These are phyloP conservation scores for Drosophila oshimai DNA, from an alignment of 1,140 invertebrate species.

Conservation along the genomic window DNA sequence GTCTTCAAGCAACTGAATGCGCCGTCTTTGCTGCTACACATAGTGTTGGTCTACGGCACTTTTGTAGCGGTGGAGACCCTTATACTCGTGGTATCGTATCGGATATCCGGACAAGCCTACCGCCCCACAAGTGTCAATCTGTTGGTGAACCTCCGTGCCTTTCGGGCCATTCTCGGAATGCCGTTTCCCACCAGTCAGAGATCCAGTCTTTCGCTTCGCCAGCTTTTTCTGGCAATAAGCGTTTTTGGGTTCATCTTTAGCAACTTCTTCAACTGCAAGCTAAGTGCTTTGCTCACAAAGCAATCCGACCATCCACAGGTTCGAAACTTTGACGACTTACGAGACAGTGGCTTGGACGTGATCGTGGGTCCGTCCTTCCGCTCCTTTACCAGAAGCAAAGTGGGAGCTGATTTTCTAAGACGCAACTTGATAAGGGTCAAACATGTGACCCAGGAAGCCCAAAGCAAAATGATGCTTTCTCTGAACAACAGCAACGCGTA, in stretches of 20 bases:
- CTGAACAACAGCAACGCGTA: neutral
- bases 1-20: too few species aligned
- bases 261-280: neutral
- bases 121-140: neutral
- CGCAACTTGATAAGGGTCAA: neutral
- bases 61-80: constrained; percentile 17
- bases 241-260: constrained; percentile 33
- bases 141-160: constrained; percentile 23
- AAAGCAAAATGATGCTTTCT: neutral
- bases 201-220: neutral
- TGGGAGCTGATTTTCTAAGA: neutral
- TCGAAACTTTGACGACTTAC: too few species aligned
- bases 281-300: too few species aligned
- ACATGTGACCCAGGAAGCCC: neutral
- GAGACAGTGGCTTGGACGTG: too few species aligned
- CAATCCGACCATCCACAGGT: too few species aligned
- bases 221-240: constrained; percentile 32
- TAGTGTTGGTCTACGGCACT: neutral
- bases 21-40: neutral
- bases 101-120: neutral
- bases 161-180: constrained; percentile 20
- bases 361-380: too few species aligned
- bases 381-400: too few species aligned
- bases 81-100: neutral
- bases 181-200: neutral